These are phyloP conservation scores for Brachyhypopomus occidentalis DNA, from an alignment of 2,113 vertebrate genomes.

Conservation along the genomic window DNA sequence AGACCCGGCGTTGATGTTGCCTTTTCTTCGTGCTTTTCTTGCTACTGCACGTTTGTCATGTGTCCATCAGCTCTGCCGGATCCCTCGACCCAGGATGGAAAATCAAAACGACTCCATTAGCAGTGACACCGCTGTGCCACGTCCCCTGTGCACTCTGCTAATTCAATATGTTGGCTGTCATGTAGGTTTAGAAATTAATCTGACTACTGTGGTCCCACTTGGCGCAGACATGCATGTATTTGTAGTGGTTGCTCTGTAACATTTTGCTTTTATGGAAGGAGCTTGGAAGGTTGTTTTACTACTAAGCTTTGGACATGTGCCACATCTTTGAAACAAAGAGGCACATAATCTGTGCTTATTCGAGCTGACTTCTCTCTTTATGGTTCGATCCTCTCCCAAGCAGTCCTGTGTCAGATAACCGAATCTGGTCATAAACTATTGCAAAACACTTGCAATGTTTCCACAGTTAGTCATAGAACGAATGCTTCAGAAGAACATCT, in stretches of 20 bases:
- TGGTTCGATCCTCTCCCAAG: conserved; percentile 13
- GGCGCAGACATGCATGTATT: not conserved
- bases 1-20: not conserved
- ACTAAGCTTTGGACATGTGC: not conserved
- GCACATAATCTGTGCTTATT: not conserved
- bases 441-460: conserved; percentile 34
- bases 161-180: too few relatives aligned
- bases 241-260: not conserved
- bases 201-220: not conserved
- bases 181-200: too few relatives aligned
- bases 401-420: conserved; percentile 9
- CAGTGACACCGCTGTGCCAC: not conserved
- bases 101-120: not conserved
- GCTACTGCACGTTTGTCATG: not conserved
- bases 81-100: not conserved
- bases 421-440: conserved; percentile 14
- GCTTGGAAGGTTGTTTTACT: conserved; percentile 1
- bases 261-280: conserved; percentile 1
- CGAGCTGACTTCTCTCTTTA: not conserved
- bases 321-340: not conserved
- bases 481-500: conserved; percentile 43
- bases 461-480: conserved; percentile 38
- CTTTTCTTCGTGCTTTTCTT: not conserved
- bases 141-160: not conserved
- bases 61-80: not conserved